Evolutionary conservation across 2,113 vertebrate species (phyloP), one percentile per base, ranked within the genome.

Genomic region (Myocastor coypus): DNA sequence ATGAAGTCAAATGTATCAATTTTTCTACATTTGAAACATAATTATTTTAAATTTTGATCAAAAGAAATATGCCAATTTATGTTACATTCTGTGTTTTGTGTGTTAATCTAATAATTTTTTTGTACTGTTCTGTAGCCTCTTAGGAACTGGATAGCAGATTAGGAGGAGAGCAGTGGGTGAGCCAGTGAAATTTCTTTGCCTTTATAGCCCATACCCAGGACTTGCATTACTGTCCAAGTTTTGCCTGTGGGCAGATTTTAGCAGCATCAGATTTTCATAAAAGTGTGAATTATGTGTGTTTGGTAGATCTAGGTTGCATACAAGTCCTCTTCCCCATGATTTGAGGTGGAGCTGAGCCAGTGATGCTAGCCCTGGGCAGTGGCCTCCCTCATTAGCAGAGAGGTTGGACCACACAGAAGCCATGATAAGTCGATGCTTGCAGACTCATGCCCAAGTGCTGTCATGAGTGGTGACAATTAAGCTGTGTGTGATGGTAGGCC

Each of bases 1-100:
- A 22, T 73, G n/a, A 40, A 73, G n/a, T 73, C 3, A 73, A 73
- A 73, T n/a, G 6, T 68, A n/a, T 17, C 6, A 22, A 4, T 11
- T 37, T 73, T 73, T 73, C 19, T 10, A 17, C 20, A 73, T 73
- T 40, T 73, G 7, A 73, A 40, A 73, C 1, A 73, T 3, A 71
- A 32, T 66, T 66, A 6, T 68, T 92, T 84, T 85, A n/a, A 80
- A 85, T 89, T 89, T 85, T 80, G 16, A 78, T 85, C 28, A 61
- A 52, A 4, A 71, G 14, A 71, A 71, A 73, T 64, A 63, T 63
- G 42, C 2, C 1, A 46, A 55, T 88, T 93, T 55, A 20, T 5
- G 7, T 68, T 66, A 30, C 77, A 30, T 83, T 83, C 34, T 92
- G 1, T 83, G 14, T 34, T 42, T 75, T 57, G 42, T 61, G 87